Base-by-base conservation (phyloP, 2,797 vertebrate species). In the Distichodus sexfasciatus region DNA sequence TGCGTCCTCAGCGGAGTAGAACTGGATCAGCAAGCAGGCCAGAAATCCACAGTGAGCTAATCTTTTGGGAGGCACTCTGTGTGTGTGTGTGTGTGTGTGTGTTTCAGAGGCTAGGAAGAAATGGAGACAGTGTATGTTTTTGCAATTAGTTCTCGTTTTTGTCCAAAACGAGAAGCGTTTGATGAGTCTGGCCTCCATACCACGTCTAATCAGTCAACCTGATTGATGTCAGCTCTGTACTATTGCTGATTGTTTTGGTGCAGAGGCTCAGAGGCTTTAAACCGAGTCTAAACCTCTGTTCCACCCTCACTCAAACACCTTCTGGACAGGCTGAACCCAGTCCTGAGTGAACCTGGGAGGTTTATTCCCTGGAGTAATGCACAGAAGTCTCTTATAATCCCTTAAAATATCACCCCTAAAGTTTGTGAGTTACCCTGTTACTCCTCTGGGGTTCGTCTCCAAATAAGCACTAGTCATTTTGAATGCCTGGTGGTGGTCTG, bases 81-180 rank as follows among this genome's bases (percentile, higher is more conserved):
- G 50, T 53, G 50, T 53, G 12, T 50, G 46, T 24, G 40, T 41
- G 40, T 41, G 40, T 41, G n/a, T n/a, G n/a, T n/a, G n/a, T n/a
- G n/a, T n/a, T n/a, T n/a, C n/a, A n/a, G n/a, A n/a, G n/a, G n/a
- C n/a, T n/a, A n/a, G n/a, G 21, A 3, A 5, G 12, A 6, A 5
- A 5, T 26, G 12, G 47, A 6, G 43, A 19, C 17, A 9, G 19
- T 46, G 43, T 46, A 19, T 46, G 21, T 50, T 24, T 48, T 48
- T 11, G 47, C 15, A 14, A 28, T 15, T n/a, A n/a, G n/a, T 57
- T 38, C 2, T 17, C 36, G 15, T 23, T 23, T n/a, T 36, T 55
- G 33, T 54, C 35, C 51, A 23, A 14, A 26, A 40, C 11, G 35
- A 15, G 14, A 21, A 9, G 23, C 21, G 24, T 58, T 57, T 21